A percentile compares a stretch with the other conserved stretches of the same genome.
phyloP scores from a whole-genome alignment of 2,888 invertebrate genomes.

The Chalcosyrphus nemorum region DNA sequence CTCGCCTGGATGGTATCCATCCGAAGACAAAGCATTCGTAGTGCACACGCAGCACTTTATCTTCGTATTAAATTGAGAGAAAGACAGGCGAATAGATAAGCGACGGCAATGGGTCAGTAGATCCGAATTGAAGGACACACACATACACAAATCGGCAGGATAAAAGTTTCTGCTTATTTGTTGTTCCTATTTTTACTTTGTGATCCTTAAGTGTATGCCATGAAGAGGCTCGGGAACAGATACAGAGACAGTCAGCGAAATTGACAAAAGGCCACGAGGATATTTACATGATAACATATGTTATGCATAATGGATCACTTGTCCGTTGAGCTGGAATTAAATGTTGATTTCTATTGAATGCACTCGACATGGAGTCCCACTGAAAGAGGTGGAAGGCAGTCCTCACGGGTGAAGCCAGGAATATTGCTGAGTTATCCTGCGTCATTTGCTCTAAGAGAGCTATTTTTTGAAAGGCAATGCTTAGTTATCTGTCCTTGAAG shows the following conservation, averaged over 20 bases:
- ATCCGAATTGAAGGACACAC: slow-evolving; percentile 45
- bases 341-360: too few relatives aligned
- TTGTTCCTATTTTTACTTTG: neutral
- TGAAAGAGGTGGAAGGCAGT: too few relatives aligned
- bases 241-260: slow-evolving; percentile 28
- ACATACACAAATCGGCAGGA: too few relatives aligned
- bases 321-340: too few relatives aligned
- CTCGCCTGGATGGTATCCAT: slow-evolving; percentile 46
- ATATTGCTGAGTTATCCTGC: too few relatives aligned
- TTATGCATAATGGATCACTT: too few relatives aligned
- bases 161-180: slow-evolving; percentile 1
- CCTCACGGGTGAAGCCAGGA: too few relatives aligned
- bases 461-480: too few relatives aligned
- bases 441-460: too few relatives aligned
- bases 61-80: slow-evolving; percentile 54
- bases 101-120: slow-evolving; percentile 40
- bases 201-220: slow-evolving; percentile 13
- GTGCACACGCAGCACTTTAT: slow-evolving; percentile 48
- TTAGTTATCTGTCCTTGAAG: too few relatives aligned
- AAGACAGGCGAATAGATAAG: slow-evolving; percentile 42
- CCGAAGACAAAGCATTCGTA: slow-evolving; percentile 39
- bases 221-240: neutral
- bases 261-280: neutral
- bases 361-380: too few relatives aligned
- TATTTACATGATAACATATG: neutral